Percentiles rank a stretch among this genome's conserved stretches.
Evolutionary conservation across 2,888 invertebrate genomes (phyloP).

Genomic region (Heliconius ethilla): DNA sequence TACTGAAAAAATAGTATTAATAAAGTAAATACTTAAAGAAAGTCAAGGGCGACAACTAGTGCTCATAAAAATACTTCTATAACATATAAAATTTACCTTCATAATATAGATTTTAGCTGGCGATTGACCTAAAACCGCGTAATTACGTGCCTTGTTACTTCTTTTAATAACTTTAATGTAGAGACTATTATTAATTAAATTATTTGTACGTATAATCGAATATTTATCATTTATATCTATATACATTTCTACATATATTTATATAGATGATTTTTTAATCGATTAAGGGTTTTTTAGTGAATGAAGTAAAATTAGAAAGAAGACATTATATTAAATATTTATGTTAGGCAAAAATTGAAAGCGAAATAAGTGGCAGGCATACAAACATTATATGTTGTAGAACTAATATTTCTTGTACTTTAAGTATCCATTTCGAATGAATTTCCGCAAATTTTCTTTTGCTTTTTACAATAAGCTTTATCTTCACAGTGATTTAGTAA

Average conservation of each 20-base stretch:
- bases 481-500: not conserved
- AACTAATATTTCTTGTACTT: too few relatives aligned
- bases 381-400: too few relatives aligned
- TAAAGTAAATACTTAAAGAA: not conserved
- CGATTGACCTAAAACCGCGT: slow-evolving; percentile 22
- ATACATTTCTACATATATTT: too few relatives aligned
- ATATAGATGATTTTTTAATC: too few relatives aligned
- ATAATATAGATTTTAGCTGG: slow-evolving; percentile 8
- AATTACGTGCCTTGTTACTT: slow-evolving; percentile 16
- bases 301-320: too few relatives aligned
- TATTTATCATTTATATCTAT: too few relatives aligned
- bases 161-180: slow-evolving; percentile 16
- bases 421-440: slow-evolving; percentile 38
- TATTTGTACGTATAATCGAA: too few relatives aligned
- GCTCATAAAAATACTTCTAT: slow-evolving; percentile 19
- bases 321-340: too few relatives aligned
- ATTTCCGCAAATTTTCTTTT: slow-evolving; percentile 41
- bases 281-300: too few relatives aligned
- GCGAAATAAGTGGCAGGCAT: too few relatives aligned
- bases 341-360: too few relatives aligned
- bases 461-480: slow-evolving; percentile 28
- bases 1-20: not conserved
- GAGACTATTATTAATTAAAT: too few relatives aligned
- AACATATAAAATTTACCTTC: slow-evolving; percentile 7
- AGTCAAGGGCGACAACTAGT: slow-evolving; percentile 10